phyloP scores from a whole-genome alignment of 35 echinoderm and acorn worm species.

The Diadema setosum region DNA sequence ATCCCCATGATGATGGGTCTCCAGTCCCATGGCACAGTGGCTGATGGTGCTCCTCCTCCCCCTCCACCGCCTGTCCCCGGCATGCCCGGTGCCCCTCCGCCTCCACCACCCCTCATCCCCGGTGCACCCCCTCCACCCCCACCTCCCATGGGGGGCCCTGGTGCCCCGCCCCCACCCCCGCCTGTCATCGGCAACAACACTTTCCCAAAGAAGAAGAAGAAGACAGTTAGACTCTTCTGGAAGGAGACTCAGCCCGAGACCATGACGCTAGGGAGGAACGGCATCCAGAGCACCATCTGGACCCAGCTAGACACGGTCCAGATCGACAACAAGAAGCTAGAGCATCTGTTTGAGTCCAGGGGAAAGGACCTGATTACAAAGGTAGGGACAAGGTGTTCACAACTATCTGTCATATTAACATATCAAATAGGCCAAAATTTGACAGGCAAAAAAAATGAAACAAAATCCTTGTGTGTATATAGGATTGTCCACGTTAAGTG shows the following conservation, averaged over 20 bases:
- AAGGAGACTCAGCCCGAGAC: conserved; percentile 57
- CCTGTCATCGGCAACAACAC: conserved; percentile 10
- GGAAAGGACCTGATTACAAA: conserved; percentile 80
- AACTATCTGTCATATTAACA: no score
- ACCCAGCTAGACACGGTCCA: conserved; percentile 53
- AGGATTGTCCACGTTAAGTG: no score
- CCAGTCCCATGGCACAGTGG: neutral
- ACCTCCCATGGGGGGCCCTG: neutral
- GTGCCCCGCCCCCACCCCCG: conserved; percentile 62
- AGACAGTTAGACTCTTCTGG: conserved; percentile 92
- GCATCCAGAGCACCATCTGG: conserved; percentile 63
- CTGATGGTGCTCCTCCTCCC: conserved; percentile 23
- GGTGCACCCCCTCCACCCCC: conserved; percentile 14
- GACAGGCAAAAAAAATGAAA: no score
- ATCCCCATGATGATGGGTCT: conserved; percentile 11
- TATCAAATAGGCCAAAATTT: no score
- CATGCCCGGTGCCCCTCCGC: neutral
- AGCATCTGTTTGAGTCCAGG: conserved; percentile 90
- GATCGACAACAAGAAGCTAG: conserved; percentile 83
- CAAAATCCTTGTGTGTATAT: no score
- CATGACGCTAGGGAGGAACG: neutral
- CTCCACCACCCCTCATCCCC: conserved; percentile 41
- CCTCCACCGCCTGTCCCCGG: conserved; percentile 25
- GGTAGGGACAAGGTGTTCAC: no score
- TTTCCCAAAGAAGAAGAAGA: conserved; percentile 82